Percentiles rank a stretch among this genome's conserved stretches.
These are phyloP conservation scores for Sphenodon punctatus DNA, from an alignment of 2,797 vertebrate species.

Conservation along the genomic window DNA sequence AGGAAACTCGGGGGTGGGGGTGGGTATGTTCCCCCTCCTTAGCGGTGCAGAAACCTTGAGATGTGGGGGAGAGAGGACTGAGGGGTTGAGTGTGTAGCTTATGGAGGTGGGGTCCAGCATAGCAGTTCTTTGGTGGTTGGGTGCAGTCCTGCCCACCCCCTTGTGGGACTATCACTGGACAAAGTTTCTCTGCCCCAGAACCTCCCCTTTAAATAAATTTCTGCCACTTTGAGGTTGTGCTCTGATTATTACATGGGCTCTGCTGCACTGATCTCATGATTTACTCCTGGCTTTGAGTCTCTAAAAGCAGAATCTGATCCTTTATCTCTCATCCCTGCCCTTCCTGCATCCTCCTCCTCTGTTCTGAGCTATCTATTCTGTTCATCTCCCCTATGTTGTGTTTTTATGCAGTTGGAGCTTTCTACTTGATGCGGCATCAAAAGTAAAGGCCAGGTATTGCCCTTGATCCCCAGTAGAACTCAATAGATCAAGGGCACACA, in stretches of 20 bases:
- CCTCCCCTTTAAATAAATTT: too few species aligned
- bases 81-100: too few species aligned
- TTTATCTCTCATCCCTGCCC: not conserved
- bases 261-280: not conserved
- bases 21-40: too few species aligned
- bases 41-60: too few species aligned
- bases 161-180: too few species aligned
- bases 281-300: slow-evolving; percentile 6
- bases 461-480: not conserved
- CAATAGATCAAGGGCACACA: not conserved
- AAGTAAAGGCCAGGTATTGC: not conserved
- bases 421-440: not conserved
- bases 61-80: too few species aligned
- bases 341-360: not conserved
- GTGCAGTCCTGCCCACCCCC: too few species aligned
- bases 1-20: too few species aligned
- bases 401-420: not conserved
- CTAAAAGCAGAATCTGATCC: not conserved
- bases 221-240: too few species aligned
- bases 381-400: not conserved
- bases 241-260: not conserved
- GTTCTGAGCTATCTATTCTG: not conserved
- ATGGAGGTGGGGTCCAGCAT: too few species aligned
- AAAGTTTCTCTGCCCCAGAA: too few species aligned
- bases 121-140: too few species aligned